Percentiles rank a stretch among this genome's conserved stretches.
These are phyloP conservation scores for Scomber colias DNA, from an alignment of 2,113 vertebrate species.

Conservation along the genomic window DNA sequence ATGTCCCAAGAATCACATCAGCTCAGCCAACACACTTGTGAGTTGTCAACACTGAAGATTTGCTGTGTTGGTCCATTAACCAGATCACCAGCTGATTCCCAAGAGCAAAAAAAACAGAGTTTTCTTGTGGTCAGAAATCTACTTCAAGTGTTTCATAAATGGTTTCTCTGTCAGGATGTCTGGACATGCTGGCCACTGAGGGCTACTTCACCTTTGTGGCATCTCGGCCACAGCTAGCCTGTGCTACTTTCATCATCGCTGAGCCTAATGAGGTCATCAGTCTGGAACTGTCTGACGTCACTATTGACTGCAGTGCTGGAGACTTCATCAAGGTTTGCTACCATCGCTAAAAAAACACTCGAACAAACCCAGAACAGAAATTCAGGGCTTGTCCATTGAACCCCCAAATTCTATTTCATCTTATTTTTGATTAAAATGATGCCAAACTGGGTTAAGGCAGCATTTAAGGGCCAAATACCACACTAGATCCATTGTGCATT, in stretches of 20 bases:
- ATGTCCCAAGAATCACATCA: not conserved
- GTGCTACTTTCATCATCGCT: conserved; percentile 79
- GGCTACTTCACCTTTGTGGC: conserved; percentile 79
- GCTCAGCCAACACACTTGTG: not conserved
- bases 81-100: not conserved
- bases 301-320: conserved; percentile 78
- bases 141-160: not conserved
- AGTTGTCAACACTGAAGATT: not conserved
- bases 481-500: conserved; percentile 44
- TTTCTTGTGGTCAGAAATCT: not conserved
- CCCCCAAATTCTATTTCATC: conserved; percentile 34
- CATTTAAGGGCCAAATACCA: conserved; percentile 50
- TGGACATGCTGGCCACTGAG: conserved; percentile 82
- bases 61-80: not conserved
- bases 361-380: conserved; percentile 10
- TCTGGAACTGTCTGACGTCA: conserved; percentile 79
- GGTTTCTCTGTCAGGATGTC: conserved; percentile 60
- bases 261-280: conserved; percentile 80
- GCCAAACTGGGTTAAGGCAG: conserved; percentile 44
- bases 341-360: conserved; percentile 36
- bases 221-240: conserved; percentile 71
- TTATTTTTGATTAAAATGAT: conserved; percentile 37
- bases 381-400: conserved; percentile 8
- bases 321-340: conserved; percentile 80
- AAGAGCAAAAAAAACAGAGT: too few relatives aligned